These are phyloP conservation scores for Parnassius smintheus DNA, from an alignment of 2,888 invertebrate genomes.

Conservation along the genomic window DNA sequence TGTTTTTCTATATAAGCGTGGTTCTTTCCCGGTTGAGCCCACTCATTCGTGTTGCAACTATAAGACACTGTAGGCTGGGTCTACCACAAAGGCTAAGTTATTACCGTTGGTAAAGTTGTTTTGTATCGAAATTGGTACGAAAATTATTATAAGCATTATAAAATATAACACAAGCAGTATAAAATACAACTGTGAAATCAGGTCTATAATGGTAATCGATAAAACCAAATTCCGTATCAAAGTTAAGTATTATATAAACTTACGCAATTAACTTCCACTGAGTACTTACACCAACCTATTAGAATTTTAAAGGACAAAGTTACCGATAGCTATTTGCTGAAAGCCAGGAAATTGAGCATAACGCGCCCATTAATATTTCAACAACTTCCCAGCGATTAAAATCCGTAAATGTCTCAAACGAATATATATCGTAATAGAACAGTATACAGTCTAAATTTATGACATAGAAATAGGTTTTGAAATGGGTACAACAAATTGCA, in stretches of 20 bases:
- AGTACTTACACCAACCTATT: conserved; percentile 34
- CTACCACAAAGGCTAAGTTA: too few species aligned
- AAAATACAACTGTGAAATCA: not conserved
- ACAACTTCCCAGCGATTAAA: conserved; percentile 71
- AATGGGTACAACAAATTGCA: conserved; percentile 16
- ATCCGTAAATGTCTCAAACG: conserved; percentile 19
- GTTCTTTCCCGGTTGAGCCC: too few species aligned
- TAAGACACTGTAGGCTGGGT: too few species aligned
- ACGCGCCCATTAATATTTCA: conserved; percentile 75
- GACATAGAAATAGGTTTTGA: conserved; percentile 2
- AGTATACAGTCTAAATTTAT: conserved; percentile 14
- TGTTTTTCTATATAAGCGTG: too few species aligned
- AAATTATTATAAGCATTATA: too few species aligned
- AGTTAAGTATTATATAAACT: conserved; percentile 27
- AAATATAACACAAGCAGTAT: too few species aligned
- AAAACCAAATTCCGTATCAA: conserved; percentile 10
- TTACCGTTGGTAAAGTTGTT: too few species aligned
- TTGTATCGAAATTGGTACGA: too few species aligned
- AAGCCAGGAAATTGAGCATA: conserved; percentile 78
- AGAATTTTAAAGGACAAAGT: conserved; percentile 55
- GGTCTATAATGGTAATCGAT: not conserved
- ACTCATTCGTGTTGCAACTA: too few species aligned
- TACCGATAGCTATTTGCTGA: conserved; percentile 69
- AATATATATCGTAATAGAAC: conserved; percentile 15
- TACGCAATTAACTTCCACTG: conserved; percentile 31